Evolutionary conservation across 2,113 vertebrate species (phyloP).

Genomic region (Xenotilapia longispinis): DNA sequence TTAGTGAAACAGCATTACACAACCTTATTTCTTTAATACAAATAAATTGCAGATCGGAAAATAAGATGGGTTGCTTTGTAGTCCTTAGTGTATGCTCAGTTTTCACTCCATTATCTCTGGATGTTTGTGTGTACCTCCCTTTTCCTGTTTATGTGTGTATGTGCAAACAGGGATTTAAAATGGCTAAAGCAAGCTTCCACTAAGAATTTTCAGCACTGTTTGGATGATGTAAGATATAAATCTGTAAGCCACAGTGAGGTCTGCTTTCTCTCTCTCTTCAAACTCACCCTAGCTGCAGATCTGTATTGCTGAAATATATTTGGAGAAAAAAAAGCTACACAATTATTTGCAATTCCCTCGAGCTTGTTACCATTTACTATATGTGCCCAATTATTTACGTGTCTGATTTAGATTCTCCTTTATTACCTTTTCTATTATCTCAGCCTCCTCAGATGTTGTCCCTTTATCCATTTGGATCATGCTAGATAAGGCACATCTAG

Average conservation of each 20-base stretch:
- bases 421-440: background rate
- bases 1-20: background rate
- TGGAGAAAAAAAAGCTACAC: background rate
- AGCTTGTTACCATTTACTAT: background rate
- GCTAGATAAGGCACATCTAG: background rate
- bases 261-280: background rate
- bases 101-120: background rate
- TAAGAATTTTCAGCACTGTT: background rate
- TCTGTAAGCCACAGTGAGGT: background rate
- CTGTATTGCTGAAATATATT: background rate
- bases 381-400: background rate
- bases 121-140: background rate
- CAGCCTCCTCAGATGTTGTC: background rate
- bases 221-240: background rate
- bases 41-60: background rate
- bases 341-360: background rate
- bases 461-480: background rate
- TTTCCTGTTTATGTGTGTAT: background rate
- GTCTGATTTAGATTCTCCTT: background rate
- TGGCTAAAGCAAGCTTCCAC: background rate
- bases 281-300: background rate
- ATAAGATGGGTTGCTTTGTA: background rate
- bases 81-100: background rate
- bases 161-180: background rate
- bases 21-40: background rate